A percentile compares a stretch with the other conserved stretches of the same genome.
These are phyloP conservation scores for Crossaster papposus DNA, from an alignment of 53 echinoderm and acorn worm genomes.

Conservation along the genomic window DNA sequence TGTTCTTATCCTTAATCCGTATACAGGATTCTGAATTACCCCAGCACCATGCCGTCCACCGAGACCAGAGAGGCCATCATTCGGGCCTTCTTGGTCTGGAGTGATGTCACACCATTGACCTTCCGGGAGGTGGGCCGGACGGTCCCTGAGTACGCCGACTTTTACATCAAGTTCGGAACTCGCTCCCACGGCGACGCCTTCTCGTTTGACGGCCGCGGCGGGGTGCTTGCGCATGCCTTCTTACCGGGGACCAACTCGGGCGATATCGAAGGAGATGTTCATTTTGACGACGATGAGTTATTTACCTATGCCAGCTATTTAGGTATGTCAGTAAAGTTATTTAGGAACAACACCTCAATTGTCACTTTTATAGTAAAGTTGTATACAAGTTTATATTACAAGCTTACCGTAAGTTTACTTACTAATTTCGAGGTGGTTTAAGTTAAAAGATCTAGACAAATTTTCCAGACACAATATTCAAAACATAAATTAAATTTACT, in stretches of 20 bases:
- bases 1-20: background rate
- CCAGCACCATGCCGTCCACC: slow-evolving; percentile 21
- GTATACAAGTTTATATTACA: too few relatives aligned
- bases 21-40: slow-evolving; percentile 73
- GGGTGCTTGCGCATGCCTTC: slow-evolving; percentile 85
- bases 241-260: slow-evolving; percentile 65
- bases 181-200: slow-evolving; percentile 73
- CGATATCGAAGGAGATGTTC: slow-evolving; percentile 86
- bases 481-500: too few relatives aligned
- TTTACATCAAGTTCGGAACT: slow-evolving; percentile 74
- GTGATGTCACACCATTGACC: slow-evolving; percentile 72
- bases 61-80: slow-evolving; percentile 54
- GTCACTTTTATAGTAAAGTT: too few relatives aligned
- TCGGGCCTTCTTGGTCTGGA: slow-evolving; percentile 82
- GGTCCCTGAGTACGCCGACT: slow-evolving; percentile 66
- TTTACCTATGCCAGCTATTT: slow-evolving; percentile 62
- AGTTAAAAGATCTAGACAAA: too few relatives aligned
- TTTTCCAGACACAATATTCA: too few relatives aligned
- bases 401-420: too few relatives aligned
- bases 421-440: too few relatives aligned
- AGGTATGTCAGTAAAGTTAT: slow-evolving; percentile 66
- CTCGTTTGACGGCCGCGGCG: slow-evolving; percentile 85
- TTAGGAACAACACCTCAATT: too few relatives aligned
- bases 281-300: slow-evolving; percentile 86
- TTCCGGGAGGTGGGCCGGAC: slow-evolving; percentile 64